Evolutionary conservation across 2,888 invertebrate genomes (phyloP), one percentile per base, ranked within the genome.

Genomic region (Agrotis segetum): DNA sequence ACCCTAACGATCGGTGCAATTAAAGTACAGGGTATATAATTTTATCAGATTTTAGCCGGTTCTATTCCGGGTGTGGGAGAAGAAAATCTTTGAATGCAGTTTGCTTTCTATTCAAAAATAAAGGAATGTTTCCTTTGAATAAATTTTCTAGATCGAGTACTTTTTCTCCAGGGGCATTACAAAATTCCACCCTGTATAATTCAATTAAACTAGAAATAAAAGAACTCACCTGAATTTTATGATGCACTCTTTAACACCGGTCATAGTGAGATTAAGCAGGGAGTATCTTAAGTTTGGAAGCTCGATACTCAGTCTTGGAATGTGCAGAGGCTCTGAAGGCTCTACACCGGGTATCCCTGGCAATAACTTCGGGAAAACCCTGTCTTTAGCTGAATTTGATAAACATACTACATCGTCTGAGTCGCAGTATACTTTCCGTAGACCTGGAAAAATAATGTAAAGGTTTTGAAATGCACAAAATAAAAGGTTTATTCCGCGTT

Each of bases 381-480:
- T 52, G 16, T 77, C 71, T 0, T 53, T 56, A 1, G 19, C 56
- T 11, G 76, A 40, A 58, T 66, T 65, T 34, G 77, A 44, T n/a
- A 76, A 13, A 21, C 77, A 76, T 19, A 9, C 52, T 19, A 24
- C 65, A 62, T 76, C 76, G 0, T 71, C 71, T 2, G 17, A 0
- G 3, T 58, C 56, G 44, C 76, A 76, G 49, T 77, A 71, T 13
- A 76, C 71, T 62, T 76, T 76, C 19, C 56, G 40, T 7, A 75
- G 53, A 77, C 76, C 76, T 76, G 47, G 5, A 44, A 71, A 59
- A 4, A 19, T 19, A 0, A 66, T 55, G 11, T 16, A 29, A 17
- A 29, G 29, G 29, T n/a, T 47, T 6, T 14, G 13, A 44, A 13
- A 44, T 44, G 9, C 44, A 11, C 3, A n/a, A n/a, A n/a, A n/a